These are phyloP conservation scores for Characodon lateralis DNA, from an alignment of 2,797 vertebrate genomes.

Conservation along the genomic window DNA sequence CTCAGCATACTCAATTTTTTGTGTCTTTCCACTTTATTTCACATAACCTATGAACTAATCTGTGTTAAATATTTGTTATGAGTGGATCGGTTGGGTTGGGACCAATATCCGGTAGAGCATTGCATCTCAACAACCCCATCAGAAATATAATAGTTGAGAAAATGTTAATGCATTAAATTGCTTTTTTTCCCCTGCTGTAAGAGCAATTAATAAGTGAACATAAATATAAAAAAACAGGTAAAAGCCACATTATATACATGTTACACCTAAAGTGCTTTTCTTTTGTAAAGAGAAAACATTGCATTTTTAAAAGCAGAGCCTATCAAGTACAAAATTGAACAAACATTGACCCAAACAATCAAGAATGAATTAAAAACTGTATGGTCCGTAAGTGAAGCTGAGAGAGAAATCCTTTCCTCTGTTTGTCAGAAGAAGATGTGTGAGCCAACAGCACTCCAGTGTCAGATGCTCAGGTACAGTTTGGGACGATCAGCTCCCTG, in stretches of 20 bases:
- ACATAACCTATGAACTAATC: not conserved
- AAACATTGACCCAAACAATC: conserved; percentile 37
- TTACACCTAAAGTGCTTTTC: conserved; percentile 76
- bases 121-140: not conserved
- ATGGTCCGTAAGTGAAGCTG: conserved; percentile 54
- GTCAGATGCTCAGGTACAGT: conserved; percentile 15
- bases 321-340: conserved; percentile 43
- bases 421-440: conserved; percentile 34
- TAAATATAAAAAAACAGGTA: conserved; percentile 55
- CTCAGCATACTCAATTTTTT: not conserved
- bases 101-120: not conserved
- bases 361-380: conserved; percentile 46
- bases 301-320: conserved; percentile 51
- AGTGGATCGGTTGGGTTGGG: not conserved
- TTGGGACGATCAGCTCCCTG: conserved; percentile 91
- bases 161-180: not conserved
- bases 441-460: conserved; percentile 36
- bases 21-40: not conserved
- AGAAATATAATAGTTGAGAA: conserved; percentile 2
- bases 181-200: conserved; percentile 10
- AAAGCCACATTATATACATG: conserved; percentile 52
- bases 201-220: conserved; percentile 62
- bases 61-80: not conserved
- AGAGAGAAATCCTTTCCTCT: conserved; percentile 54
- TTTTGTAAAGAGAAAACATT: conserved; percentile 67